These are phyloP conservation scores for Aphidius colemani DNA, from an alignment of 2,888 invertebrate species.

Conservation along the genomic window DNA sequence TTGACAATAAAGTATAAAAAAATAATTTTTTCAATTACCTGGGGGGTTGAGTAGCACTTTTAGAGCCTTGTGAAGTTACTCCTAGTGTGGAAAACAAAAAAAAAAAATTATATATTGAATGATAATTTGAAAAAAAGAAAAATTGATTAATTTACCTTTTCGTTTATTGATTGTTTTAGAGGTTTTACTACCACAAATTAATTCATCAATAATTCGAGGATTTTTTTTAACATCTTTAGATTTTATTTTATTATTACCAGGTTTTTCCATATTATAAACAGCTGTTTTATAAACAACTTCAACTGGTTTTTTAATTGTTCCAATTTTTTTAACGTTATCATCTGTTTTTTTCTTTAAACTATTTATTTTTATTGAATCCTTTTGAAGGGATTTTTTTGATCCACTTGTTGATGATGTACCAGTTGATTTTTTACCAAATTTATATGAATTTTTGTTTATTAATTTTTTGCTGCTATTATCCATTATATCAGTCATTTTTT, in stretches of 20 bases:
- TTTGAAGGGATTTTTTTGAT: background rate
- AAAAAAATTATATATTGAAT: background rate
- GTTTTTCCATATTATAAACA: slow-evolving; percentile 50
- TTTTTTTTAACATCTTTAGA: slow-evolving; percentile 42
- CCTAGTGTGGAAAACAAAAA: background rate
- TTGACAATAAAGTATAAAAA: too few relatives aligned
- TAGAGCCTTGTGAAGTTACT: too few relatives aligned
- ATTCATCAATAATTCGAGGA: slow-evolving; percentile 47
- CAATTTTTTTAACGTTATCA: background rate
- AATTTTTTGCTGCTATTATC: slow-evolving; percentile 11
- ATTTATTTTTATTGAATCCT: slow-evolving; percentile 3
- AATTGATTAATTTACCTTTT: slow-evolving; percentile 21
- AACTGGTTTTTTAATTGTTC: slow-evolving; percentile 39
- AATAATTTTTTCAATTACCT: background rate
- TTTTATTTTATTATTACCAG: slow-evolving; percentile 40
- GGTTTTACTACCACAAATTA: slow-evolving; percentile 47
- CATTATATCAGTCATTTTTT: background rate
- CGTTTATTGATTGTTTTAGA: slow-evolving; percentile 27
- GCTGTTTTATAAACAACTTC: slow-evolving; percentile 52
- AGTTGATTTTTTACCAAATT: slow-evolving; percentile 5
- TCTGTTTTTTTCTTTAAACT: background rate
- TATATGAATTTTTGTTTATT: slow-evolving; percentile 20
- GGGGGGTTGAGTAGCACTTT: too few relatives aligned
- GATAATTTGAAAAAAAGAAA: background rate
- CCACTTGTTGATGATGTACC: slow-evolving; percentile 1